Evolutionary conservation across 2,888 invertebrate genomes (phyloP), one percentile per base, ranked within the genome.

Genomic region (Drosophila affinis): DNA sequence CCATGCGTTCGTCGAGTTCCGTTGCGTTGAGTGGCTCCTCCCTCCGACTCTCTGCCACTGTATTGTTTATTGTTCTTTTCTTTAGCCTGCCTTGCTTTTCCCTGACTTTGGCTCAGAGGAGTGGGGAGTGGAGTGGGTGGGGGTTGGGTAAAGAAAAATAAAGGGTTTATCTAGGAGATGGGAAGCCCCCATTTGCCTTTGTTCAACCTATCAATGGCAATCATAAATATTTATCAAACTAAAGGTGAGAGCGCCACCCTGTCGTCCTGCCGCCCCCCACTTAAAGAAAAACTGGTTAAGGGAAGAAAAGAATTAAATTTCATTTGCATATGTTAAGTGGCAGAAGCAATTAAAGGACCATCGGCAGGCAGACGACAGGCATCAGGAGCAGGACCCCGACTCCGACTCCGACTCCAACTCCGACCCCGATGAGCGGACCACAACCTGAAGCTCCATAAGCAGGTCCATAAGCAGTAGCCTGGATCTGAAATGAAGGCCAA

Each of bases 281-380:
- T 46, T 49, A 39, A 55, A 55, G 62, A 57, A 54, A 60, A 48
- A 49, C 58, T 56, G 48, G 57, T 61, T 34, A 45, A 45, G 47
- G 27, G 58, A 29, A 9, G 7, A 29, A 48, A 52, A 54, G 48
- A 73, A 74, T 76, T 60, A 76, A 82, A 82, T 85, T 87, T 78
- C 79, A 89, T 86, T 86, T 87, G 88, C 85, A 86, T 89, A 87
- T 87, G 89, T 87, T 86, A 89, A 86, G 88, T 86, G 89, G 85
- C 82, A 85, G 78, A 74, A 77, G 88, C 85, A 86, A 86, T 86
- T 89, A 86, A 89, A 75, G 81, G 62, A 62, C 44, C 53, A 52
- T 44, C 70, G 29, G 24, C 24, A 5, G 24, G 24, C 24, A 1
- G 24, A 24, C 24, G 24, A 24, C 29, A 32, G n/a, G 45, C 27